Percentiles rank a stretch among this genome's conserved stretches.
Evolutionary conservation across 1,140 invertebrate genomes (phyloP).

Genomic region (Pectinophora gossypiella): DNA sequence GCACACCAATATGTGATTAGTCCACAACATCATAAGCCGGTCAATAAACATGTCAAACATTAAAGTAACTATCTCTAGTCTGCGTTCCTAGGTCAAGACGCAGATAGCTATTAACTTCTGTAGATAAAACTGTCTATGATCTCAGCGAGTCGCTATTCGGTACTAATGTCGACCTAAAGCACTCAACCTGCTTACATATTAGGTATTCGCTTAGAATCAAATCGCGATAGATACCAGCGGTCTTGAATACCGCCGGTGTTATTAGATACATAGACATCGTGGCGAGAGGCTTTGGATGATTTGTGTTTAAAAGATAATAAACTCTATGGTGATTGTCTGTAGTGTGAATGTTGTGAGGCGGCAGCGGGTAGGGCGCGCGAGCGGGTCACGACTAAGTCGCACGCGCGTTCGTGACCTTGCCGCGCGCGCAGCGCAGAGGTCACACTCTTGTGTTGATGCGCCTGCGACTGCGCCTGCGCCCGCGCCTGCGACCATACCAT

Average conservation of each 20-base stretch:
- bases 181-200: conserved; percentile 14
- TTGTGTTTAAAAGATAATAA: conserved; percentile 37
- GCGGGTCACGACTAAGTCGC: conserved; percentile 63
- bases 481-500: conserved; percentile 36
- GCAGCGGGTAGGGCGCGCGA: conserved; percentile 33
- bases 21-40: too few species aligned
- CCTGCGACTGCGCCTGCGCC: conserved; percentile 33
- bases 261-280: conserved; percentile 26
- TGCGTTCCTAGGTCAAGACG: background rate
- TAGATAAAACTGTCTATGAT: conserved; percentile 48
- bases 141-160: conserved; percentile 54
- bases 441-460: conserved; percentile 62
- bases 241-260: conserved; percentile 29
- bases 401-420: conserved; percentile 72
- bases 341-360: conserved; percentile 34
- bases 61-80: background rate
- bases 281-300: conserved; percentile 23
- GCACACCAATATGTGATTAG: too few species aligned
- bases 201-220: conserved; percentile 37
- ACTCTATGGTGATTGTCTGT: conserved; percentile 35
- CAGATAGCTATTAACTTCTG: background rate
- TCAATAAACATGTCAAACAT: background rate
- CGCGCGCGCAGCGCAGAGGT: conserved; percentile 60
- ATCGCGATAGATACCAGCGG: conserved; percentile 27
- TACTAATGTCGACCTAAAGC: conserved; percentile 1